phyloP scores from a whole-genome alignment of 2,888 invertebrate genomes.

The Muscina levida region DNA sequence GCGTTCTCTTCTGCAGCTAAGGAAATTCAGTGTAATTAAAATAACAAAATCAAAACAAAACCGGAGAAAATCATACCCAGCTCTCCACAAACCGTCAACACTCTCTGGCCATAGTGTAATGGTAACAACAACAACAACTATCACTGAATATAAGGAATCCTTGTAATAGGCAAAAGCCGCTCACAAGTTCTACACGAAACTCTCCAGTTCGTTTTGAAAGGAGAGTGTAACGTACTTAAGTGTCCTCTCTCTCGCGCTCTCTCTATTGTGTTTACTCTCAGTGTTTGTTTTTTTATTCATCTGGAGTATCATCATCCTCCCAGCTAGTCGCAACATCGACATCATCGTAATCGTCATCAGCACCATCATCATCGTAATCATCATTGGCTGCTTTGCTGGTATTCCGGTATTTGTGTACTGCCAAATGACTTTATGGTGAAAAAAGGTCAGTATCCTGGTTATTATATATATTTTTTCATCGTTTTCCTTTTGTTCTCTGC shows the following conservation, averaged over 20 bases:
- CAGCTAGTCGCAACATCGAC: neutral
- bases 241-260: neutral
- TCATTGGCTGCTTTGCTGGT: conserved; percentile 33
- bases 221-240: conserved; percentile 5
- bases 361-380: neutral
- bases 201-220: conserved; percentile 20
- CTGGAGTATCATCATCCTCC: neutral
- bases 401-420: conserved; percentile 61
- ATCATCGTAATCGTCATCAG: neutral
- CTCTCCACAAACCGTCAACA: no score
- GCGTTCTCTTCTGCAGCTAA: conserved; percentile 24
- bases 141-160: neutral
- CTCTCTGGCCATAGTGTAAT: no score
- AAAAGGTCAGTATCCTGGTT: conserved; percentile 68
- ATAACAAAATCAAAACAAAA: conserved; percentile 27
- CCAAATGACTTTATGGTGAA: conserved; percentile 45
- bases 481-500: conserved; percentile 16
- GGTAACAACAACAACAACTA: no score
- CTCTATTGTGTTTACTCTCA: neutral
- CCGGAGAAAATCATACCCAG: neutral
- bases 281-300: neutral
- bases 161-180: no score
- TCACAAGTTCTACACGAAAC: neutral
- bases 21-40: no score
- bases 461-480: conserved; percentile 54